Base-by-base conservation (phyloP, 2,797 vertebrate species). In the Halcyon leucocephala region DNA sequence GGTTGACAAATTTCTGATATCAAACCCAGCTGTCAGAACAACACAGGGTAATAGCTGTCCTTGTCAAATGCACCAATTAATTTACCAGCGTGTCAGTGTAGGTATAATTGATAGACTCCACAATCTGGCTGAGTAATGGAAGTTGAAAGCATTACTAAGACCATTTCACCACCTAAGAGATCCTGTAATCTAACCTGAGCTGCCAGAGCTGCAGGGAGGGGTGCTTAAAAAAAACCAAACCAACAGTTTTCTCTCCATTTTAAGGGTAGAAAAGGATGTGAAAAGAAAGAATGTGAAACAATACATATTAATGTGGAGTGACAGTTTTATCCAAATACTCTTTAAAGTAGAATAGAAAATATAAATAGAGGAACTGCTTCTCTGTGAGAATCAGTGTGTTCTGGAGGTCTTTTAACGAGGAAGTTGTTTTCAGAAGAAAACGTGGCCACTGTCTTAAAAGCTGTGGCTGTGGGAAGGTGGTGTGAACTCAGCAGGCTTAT, bases 1-100 rank as follows among this genome's bases (percentile, higher is more conserved):
- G 97, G 97, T 90, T 98, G 98, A 99, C 98, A 98, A 98, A 98
- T 98, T 98, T 96, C 97, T 96, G 55, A 97, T 98, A 98, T 98
- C 97, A 98, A 98, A 97, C 95, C 97, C 97, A 98, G 98, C 98
- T 98, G 98, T 98, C 98, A 97, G 96, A 94, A 96, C 97, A 98
- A 97, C 97, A 97, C 7, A 91, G 96, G 95, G 96, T 98, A 98
- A 98, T 98, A 97, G 97, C 97, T 95, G 97, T 98, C 98, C 98
- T 98, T 98, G 98, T 98, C 98, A 98, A 96, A 95, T 9, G 17
- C 77, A 37, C 93, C 98, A 98, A 98, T 98, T 98, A 98, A 98
- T 98, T 97, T 97, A 96, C 92, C 96, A 48, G 92, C 76, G 25
- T 98, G 98, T 97, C 98, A 98, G 79, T 97, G 97, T n/a, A 79